Conservation (phyloP, 2,113 vertebrate genomes). For the Dasyprocta punctata region DNA sequence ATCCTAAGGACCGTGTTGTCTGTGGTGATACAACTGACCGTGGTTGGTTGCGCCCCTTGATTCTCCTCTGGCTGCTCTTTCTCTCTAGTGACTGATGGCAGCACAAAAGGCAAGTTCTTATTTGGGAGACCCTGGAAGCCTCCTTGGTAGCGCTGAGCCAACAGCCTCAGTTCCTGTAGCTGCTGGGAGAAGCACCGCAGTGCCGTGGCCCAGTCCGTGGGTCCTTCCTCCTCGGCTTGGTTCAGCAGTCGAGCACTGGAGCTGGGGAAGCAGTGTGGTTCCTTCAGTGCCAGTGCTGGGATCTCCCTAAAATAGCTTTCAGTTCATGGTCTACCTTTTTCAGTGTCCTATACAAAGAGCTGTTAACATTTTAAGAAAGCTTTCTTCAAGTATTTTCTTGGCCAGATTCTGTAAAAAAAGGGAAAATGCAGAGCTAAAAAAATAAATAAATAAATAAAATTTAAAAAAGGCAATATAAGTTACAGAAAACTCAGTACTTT, state of each 20-base stretch:
- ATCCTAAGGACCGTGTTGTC: background rate
- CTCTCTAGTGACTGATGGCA: background rate
- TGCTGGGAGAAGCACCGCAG: background rate
- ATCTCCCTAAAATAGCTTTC: background rate
- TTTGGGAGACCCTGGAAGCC: background rate
- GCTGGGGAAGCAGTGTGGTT: background rate
- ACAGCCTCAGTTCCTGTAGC: background rate
- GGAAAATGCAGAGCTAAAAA: background rate
- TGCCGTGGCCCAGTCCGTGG: background rate
- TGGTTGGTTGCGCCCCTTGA: background rate
- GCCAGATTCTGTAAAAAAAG: background rate
- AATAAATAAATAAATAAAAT: background rate
- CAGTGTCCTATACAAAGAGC: background rate
- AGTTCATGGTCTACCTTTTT: background rate
- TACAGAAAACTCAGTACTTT: slow-evolving; percentile 2
- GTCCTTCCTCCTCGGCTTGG: background rate
- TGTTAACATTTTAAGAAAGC: background rate
- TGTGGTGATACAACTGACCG: background rate
- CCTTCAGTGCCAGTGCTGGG: background rate
- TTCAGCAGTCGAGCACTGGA: background rate
- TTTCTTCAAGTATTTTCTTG: slow-evolving; percentile 24
- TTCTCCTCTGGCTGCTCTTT: background rate
- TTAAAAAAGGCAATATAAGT: background rate
- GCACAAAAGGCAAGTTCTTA: background rate
- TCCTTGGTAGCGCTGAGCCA: background rate